A percentile compares a stretch with the other conserved stretches of the same genome.
These are phyloP conservation scores for Nymphalis c-album DNA, from an alignment of 2,888 invertebrate genomes.

Conservation along the genomic window DNA sequence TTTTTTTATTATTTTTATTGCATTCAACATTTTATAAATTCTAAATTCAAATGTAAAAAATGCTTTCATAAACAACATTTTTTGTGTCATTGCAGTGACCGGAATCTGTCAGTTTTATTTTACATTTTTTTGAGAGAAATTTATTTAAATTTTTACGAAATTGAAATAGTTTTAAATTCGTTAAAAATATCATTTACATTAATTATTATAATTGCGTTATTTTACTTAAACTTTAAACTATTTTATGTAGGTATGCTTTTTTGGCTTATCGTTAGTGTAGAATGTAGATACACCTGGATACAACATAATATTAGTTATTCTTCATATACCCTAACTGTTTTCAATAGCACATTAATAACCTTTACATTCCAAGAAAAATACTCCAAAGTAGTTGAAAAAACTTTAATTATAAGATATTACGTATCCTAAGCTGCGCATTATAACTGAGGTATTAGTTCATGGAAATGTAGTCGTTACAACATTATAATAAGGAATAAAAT, in stretches of 20 bases:
- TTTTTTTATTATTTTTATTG: constrained; percentile 3
- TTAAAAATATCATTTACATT: background rate
- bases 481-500: constrained; percentile 17
- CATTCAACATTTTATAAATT: constrained; percentile 1
- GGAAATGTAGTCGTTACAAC: constrained; percentile 3
- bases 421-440: background rate
- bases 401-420: constrained; percentile 10
- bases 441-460: constrained; percentile 1
- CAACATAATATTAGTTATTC: no score
- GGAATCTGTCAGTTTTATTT: constrained; percentile 2
- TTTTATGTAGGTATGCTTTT: no score
- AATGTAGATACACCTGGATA: no score
- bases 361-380: constrained; percentile 2
- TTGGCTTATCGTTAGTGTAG: no score
- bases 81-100: constrained; percentile 6
- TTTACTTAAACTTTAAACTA: no score
- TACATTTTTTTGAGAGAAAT: background rate
- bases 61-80: constrained; percentile 10
- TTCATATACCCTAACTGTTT: no score
- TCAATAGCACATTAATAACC: background rate
- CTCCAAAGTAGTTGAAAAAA: constrained; percentile 5
- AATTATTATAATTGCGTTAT: no score
- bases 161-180: background rate
- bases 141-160: background rate
- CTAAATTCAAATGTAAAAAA: constrained; percentile 7